Percentiles rank a stretch among this genome's conserved stretches.
phyloP scores from a whole-genome alignment of 2,888 invertebrate genomes.

The Rhogogaster chlorosoma region DNA sequence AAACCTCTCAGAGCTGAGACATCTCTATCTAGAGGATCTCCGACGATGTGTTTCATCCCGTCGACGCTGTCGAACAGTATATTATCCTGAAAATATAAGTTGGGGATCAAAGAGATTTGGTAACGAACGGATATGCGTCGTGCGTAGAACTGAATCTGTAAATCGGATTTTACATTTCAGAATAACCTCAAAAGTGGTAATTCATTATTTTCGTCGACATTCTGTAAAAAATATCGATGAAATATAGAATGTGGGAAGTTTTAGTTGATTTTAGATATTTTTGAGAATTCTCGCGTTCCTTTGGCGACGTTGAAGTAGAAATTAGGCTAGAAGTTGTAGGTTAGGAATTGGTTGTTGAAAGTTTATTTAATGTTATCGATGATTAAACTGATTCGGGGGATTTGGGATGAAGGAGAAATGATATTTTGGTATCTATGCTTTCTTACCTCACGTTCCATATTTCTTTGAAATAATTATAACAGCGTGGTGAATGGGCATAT shows the following conservation, averaged over 20 bases:
- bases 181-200: not conserved
- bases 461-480: not conserved
- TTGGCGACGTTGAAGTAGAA: not conserved
- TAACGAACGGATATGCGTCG: not conserved
- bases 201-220: not conserved
- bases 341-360: not conserved
- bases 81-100: not conserved
- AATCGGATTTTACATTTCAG: not conserved
- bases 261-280: not conserved
- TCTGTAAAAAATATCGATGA: not conserved
- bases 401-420: not conserved
- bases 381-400: not conserved
- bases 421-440: not conserved
- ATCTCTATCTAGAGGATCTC: not conserved
- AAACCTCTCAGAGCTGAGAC: slow-evolving; percentile 25
- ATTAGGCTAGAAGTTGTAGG: not conserved
- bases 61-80: not conserved
- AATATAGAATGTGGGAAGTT: not conserved
- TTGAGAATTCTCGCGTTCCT: not conserved
- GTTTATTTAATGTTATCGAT: not conserved
- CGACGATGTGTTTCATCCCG: not conserved
- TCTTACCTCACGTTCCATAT: slow-evolving; percentile 33
- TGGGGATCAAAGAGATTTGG: not conserved
- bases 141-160: too few relatives aligned
- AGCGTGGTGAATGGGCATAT: not conserved